Base-by-base conservation (phyloP, 2,888 invertebrate species). In the Clepsis dumicolana region DNA sequence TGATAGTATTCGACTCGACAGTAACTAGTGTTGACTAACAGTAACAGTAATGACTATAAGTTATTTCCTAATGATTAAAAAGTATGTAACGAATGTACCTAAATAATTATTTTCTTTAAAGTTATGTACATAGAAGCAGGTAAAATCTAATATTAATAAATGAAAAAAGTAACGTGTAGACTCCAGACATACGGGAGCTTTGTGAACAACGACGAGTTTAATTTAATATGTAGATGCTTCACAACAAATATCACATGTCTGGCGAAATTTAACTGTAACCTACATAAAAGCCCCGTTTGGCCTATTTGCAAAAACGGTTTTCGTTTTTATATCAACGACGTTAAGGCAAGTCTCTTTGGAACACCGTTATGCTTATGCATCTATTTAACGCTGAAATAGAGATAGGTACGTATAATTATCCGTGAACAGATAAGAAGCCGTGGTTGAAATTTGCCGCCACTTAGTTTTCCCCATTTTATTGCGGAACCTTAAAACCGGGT, bases 401-500 rank as follows among this genome's bases (percentile, higher is more conserved):
- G 21, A 53, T 24, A 16, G 21, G 32, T 38, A n/a, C 29, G 7
- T 29, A 5, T 38, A 24, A 48, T 44, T 14, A 54, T 18, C 21
- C 12, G 10, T 54, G 18, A 38, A 48, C 29, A 38, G 56, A 29
- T 62, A 63, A 68, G 41, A 63, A 38, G 38, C 44, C 50, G 60
- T 56, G 35, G 61, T 63, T 59, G 41, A 68, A 53, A 59, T 68
- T 64, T 63, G 41, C 67, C 63, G 63, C 63, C 68, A 64, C 64
- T 68, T 59, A 64, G 38, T 50, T 67, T 41, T 24, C 14, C 64
- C 57, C 63, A 35, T 68, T 68, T 64, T 64, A 64, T 68, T 67
- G 56, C 62, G 64, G 68, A 64, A 68, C 68, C 68, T 59, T 68
- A 68, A 91, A 91, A 91, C 88, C 89, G 88, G 85, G 86, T 90